Evolutionary conservation across 2,888 invertebrate species (phyloP), one percentile per base, ranked within the genome.

Genomic region (Lutraria lutraria): DNA sequence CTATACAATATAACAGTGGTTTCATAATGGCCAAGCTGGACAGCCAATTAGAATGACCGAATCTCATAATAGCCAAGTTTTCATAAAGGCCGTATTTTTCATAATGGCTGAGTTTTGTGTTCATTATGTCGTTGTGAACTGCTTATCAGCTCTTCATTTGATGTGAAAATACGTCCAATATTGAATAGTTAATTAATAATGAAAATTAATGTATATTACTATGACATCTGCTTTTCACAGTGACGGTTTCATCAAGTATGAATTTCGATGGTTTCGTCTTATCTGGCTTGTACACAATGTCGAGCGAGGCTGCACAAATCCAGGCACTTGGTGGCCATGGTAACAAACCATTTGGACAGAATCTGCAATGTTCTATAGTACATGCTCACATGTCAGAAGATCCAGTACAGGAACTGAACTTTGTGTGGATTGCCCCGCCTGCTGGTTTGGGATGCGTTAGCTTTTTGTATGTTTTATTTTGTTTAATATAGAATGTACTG

Each of bases 351-450:
- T 91, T 94, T 29, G 96, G 95, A 12, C 93, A 95, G 88, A 95
- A 95, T 83, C 93, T 96, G 34, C 95, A 96, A 93, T 96, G 96
- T 90, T 96, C 96, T 31, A 95, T 95, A 3, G 96, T 96, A 19
- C 96, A 96, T 92, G 95, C 96, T 12, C 95, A 96, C 91, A 93
- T 95, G 43, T 94, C 95, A 25, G 92, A 89, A 21, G 86, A 90
- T 6, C 96, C 96, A 8, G 93, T 94, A 52, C 95, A 96, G 25
- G 92, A 94, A 76, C 89, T 96, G 29, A 90, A 91, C 19, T 96
- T 96, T 93, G 90, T 95, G 34, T 96, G 96, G 96, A 93, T 95
- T 90, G 96, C 96, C 10, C 96, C 96, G 16, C 95, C 95, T n/a
- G 87, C 92, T 52, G 96, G 96, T 13, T 96, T 96, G 13, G 96